phyloP scores from a whole-genome alignment of 1,140 invertebrate genomes.

The Sinonovacula constricta region DNA sequence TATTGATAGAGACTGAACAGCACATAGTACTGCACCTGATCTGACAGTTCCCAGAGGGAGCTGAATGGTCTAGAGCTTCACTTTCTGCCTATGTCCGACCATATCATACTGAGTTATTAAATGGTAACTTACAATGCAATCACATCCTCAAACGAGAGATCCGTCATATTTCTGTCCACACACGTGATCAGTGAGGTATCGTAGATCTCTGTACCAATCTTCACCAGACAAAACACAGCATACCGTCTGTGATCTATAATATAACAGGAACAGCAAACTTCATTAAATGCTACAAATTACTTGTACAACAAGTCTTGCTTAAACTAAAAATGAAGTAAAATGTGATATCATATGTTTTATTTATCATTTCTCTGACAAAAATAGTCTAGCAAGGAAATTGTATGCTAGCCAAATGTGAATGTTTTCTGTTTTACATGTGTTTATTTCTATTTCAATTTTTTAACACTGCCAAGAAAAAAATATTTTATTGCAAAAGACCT shows the following conservation, averaged over 20 bases:
- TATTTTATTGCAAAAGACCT: too few relatives aligned
- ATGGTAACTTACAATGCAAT: constrained; percentile 84
- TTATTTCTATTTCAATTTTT: too few relatives aligned
- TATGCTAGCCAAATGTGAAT: too few relatives aligned
- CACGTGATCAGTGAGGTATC: constrained; percentile 85
- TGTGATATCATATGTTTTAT: neutral
- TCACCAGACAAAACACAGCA: constrained; percentile 85
- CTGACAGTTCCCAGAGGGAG: too few relatives aligned
- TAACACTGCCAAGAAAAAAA: too few relatives aligned
- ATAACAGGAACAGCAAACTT: neutral
- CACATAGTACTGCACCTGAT: too few relatives aligned
- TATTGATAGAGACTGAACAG: too few relatives aligned
- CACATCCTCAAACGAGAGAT: constrained; percentile 85
- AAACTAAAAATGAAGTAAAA: neutral
- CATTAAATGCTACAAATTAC: neutral
- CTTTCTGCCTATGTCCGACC: too few relatives aligned
- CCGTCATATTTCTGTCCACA: constrained; percentile 85
- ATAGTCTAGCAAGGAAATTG: neutral
- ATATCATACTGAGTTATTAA: neutral
- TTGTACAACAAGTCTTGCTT: neutral
- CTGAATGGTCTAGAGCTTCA: too few relatives aligned
- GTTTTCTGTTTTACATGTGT: too few relatives aligned
- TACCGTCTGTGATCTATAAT: constrained; percentile 83
- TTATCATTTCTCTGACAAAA: neutral
- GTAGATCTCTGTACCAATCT: constrained; percentile 85